phyloP scores from a whole-genome alignment of 1,140 invertebrate genomes.

The Eueides isabella region DNA sequence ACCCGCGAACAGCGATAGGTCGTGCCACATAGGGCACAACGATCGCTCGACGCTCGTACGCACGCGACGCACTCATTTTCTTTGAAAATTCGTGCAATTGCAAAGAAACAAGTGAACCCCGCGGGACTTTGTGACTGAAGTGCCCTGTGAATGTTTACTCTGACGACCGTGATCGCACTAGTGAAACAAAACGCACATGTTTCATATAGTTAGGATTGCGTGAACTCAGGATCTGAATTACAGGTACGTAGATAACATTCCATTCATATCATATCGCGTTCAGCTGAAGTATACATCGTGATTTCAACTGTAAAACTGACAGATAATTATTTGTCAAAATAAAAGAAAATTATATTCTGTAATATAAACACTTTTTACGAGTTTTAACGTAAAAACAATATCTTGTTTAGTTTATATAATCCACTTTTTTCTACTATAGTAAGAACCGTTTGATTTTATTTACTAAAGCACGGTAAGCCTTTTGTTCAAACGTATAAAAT shows the following conservation, averaged over 20 bases:
- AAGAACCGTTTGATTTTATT: neutral
- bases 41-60: conserved; percentile 74
- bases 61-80: conserved; percentile 69
- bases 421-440: neutral
- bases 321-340: conserved; percentile 14
- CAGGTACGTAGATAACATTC: conserved; percentile 59
- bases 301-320: conserved; percentile 18
- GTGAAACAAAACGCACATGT: conserved; percentile 62
- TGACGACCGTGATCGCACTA: conserved; percentile 60
- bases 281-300: conserved; percentile 15
- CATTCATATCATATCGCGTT: conserved; percentile 34
- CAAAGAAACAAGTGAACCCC: conserved; percentile 76
- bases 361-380: neutral
- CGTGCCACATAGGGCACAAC: conserved; percentile 68
- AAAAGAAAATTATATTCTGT: neutral
- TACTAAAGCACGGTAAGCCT: too few species aligned
- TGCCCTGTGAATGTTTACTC: conserved; percentile 64
- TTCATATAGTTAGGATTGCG: conserved; percentile 75
- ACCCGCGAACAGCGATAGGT: conserved; percentile 74
- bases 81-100: conserved; percentile 79
- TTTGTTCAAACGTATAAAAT: too few species aligned
- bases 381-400: neutral
- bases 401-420: neutral
- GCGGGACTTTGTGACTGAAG: conserved; percentile 69
- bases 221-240: conserved; percentile 55